A percentile compares a stretch with the other conserved stretches of the same genome.
Conservation (phyloP, 2,888 invertebrate species). For the Chelonus formosanus region DNA sequence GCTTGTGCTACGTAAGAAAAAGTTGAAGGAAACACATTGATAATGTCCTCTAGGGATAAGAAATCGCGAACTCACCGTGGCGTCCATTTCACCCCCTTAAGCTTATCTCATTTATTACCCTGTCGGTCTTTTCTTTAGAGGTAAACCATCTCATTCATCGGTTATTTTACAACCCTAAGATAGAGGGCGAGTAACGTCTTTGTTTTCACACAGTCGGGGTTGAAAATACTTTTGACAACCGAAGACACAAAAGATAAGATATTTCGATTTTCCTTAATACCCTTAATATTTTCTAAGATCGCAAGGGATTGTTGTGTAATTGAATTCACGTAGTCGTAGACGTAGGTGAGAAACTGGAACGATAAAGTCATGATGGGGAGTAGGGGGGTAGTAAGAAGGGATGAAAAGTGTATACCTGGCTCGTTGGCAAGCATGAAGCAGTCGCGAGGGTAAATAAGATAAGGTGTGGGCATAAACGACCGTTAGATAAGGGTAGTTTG, state of each 20-base stretch:
- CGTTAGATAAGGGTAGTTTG: constrained; percentile 53
- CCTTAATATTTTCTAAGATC: constrained; percentile 25
- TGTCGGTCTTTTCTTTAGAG: constrained; percentile 40
- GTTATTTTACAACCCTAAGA: constrained; percentile 63
- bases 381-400: constrained; percentile 33
- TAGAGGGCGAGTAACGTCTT: constrained; percentile 61
- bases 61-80: constrained; percentile 46
- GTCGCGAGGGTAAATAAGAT: constrained; percentile 48
- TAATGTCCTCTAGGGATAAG: constrained; percentile 45
- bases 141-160: constrained; percentile 55
- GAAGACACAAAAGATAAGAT: constrained; percentile 26
- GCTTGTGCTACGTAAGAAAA: constrained; percentile 31
- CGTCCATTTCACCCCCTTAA: constrained; percentile 32
- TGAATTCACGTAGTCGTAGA: constrained; percentile 40
- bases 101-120: constrained; percentile 63
- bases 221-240: constrained; percentile 21
- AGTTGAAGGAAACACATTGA: constrained; percentile 48
- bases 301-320: constrained; percentile 25
- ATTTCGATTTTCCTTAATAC: constrained; percentile 45
- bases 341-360: constrained; percentile 40
- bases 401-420: constrained; percentile 46
- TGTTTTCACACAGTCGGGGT: constrained; percentile 58
- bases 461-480: constrained; percentile 63
- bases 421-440: constrained; percentile 53
- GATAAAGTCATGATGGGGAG: constrained; percentile 20